Evolutionary conservation across 2,888 invertebrate genomes (phyloP).

Genomic region (Sinodicranocentrus sp.): DNA sequence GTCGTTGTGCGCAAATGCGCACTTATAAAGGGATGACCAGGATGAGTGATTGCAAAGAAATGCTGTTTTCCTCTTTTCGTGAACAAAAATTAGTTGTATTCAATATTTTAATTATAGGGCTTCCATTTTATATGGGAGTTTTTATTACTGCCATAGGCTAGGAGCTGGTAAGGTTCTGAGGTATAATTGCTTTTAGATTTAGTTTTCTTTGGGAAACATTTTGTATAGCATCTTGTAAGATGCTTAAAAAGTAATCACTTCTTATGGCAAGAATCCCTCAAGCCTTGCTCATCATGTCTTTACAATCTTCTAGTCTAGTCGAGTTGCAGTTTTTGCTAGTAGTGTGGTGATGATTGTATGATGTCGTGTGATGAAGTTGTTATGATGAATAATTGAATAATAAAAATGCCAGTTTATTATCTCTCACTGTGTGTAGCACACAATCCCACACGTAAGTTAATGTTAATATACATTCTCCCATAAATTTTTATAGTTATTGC

Average conservation of each 20-base stretch:
- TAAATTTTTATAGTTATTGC: neutral
- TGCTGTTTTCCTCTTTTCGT: too few relatives aligned
- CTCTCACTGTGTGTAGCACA: neutral
- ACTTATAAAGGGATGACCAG: too few relatives aligned
- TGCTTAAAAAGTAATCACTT: neutral
- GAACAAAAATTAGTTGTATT: neutral
- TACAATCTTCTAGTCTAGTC: neutral
- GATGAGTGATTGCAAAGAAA: too few relatives aligned
- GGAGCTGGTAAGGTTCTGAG: neutral
- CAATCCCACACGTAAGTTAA: too few relatives aligned
- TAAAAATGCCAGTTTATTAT: neutral
- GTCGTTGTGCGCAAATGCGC: too few relatives aligned
- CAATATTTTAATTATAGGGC: neutral
- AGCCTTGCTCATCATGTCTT: neutral
- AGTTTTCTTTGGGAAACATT: neutral
- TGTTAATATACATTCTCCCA: neutral
- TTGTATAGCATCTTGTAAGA: neutral
- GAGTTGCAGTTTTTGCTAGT: neutral
- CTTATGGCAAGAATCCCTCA: slow-evolving; percentile 1
- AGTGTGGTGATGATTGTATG: slow-evolving; percentile 13
- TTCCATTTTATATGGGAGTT: neutral
- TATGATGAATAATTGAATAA: slow-evolving; percentile 28
- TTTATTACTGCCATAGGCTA: neutral
- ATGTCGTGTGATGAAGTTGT: slow-evolving; percentile 21
- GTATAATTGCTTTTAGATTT: neutral